Evolutionary conservation across 2,888 invertebrate species (phyloP), one percentile per base, ranked within the genome.

Genomic region (Trissolcus japonicus): DNA sequence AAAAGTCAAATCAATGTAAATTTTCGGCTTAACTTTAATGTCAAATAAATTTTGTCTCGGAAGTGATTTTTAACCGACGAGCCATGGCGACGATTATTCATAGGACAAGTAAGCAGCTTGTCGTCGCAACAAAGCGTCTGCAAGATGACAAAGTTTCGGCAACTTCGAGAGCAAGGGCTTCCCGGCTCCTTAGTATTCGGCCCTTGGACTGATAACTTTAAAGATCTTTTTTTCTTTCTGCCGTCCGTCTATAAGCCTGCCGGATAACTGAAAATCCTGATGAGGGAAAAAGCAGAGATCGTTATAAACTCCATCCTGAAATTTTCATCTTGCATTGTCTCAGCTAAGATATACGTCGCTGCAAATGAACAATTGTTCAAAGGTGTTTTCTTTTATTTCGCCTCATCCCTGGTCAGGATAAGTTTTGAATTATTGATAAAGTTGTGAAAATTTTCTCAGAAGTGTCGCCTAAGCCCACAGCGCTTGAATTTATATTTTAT

Each of bases 261-360:
- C 79, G 84, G 82, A 85, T 84, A 83, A 82, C 80, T 82, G 82
- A 83, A n/a, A 83, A 83, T 83, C 78, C 76, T 80, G 77, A 72
- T 74, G 69, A 80, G 82, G 81, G 82, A 80, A 81, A 4, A 25
- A 25, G 3, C 80, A 79, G 76, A 78, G 77, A 78, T 82, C 83
- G 82, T 86, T 86, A n/a, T n/a, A 83, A 84, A 25, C 4, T 25
- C 4, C 25, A 25, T 6, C 25, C 25, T 19, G 4, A 25, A 25
- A 25, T 25, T 25, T n/a, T 25, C 25, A 4, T 25, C 25, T 4
- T 25, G 25, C 25, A 25, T 4, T 48, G 51, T 43, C 13, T 25
- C n/a, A 13, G 51, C 29, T 11, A 61, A 68, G 48, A 67, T 62
- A 46, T 25, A 25, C 4, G 4, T 25, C 25, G 19, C 6, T 40